Evolutionary conservation across 64 coral and sea anemone genomes (phyloP).

Genomic region (Stichodactyla mertensii): DNA sequence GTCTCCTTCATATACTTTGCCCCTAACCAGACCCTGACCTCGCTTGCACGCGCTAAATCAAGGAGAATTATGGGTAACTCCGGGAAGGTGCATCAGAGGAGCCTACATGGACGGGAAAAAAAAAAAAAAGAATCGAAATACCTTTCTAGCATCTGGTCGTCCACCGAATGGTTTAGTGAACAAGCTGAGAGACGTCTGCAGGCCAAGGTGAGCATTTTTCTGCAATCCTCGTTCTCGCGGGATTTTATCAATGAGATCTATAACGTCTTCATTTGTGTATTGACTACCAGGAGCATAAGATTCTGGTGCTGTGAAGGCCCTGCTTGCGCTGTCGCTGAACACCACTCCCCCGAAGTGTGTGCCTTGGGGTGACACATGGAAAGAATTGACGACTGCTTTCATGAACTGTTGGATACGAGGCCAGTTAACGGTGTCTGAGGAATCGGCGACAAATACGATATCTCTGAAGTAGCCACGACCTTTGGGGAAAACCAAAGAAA

Average conservation of each 20-base stretch:
- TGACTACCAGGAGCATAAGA: constrained; percentile 1
- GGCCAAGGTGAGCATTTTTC: constrained; percentile 43
- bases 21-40: too few relatives aligned
- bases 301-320: constrained; percentile 32
- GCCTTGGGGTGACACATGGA: constrained; percentile 43
- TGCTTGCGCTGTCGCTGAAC: constrained; percentile 44
- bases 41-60: too few relatives aligned
- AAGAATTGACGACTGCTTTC: constrained; percentile 40
- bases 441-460: constrained; percentile 69
- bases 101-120: too few relatives aligned
- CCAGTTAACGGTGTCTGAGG: constrained; percentile 51
- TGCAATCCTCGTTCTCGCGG: constrained; percentile 24
- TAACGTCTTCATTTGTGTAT: constrained; percentile 18
- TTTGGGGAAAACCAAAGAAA: neutral
- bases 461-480: constrained; percentile 24
- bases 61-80: too few relatives aligned
- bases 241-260: constrained; percentile 32
- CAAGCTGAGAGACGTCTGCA: constrained; percentile 21
- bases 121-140: neutral
- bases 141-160: constrained; percentile 62
- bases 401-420: constrained; percentile 42
- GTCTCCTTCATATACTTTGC: too few relatives aligned
- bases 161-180: constrained; percentile 43
- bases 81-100: too few relatives aligned
- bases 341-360: constrained; percentile 50